Evolutionary conservation across 2,888 invertebrate species (phyloP), one percentile per base, ranked within the genome.

Genomic region (Psylliodes chrysocephalus): DNA sequence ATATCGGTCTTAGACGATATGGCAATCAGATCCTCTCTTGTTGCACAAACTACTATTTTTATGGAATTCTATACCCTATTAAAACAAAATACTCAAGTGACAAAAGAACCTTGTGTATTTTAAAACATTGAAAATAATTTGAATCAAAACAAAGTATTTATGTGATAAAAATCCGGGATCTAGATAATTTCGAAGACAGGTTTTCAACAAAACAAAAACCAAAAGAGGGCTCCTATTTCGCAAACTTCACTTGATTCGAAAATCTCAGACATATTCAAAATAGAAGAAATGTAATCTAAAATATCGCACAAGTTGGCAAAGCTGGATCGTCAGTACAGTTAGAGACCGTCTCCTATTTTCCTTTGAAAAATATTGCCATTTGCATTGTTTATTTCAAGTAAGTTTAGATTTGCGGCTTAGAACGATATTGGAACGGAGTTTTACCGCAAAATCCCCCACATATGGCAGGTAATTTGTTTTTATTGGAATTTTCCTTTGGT

Each of bases 381-480:
- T 64, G 64, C 63, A 69, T 66, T 71, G 67, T 71, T 71, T 69
- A 69, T 69, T 63, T 55, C 52, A 55, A 51, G 55, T 63, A 56
- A 53, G 56, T 60, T 55, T 55, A 60, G 55, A 63, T 63, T 63
- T 63, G 63, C 57, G 19, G 52, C 47, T 57, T 47, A 47, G 42
- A 18, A 42, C 10, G 42, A 18, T 42, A 42, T 42, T 42, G 28
- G 30, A 28, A 22, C 28, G 28, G 14, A 15, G 25, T 47, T 47
- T 28, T 47, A 28, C 14, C 25, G 25, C 28, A n/a, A 12, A 25
- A 47, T 47, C 22, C 25, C n/a, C 12, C 47, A 47, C 14, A 49
- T 49, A 49, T 30, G 49, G 30, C 49, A 30, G 19, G 49, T 49
- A 49, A 49, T 49, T 49, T 49, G 49, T 49, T 49, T 49, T 49